Percentiles rank a stretch among this genome's conserved stretches.
phyloP scores from a whole-genome alignment of 1,140 invertebrate genomes.

The Choristoneura fumiferana region DNA sequence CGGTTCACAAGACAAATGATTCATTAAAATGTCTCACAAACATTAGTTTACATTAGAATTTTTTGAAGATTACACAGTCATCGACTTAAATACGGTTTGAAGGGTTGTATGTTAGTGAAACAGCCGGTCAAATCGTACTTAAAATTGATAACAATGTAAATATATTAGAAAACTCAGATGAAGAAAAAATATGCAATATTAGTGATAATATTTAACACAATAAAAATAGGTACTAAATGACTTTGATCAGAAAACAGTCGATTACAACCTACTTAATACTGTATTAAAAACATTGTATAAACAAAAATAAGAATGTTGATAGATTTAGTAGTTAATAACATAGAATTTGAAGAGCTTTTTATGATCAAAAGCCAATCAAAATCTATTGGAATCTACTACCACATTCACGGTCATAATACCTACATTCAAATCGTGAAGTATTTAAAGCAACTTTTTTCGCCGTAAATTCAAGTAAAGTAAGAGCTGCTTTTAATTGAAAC shows the following conservation, averaged over 20 bases:
- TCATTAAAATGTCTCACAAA: too few relatives aligned
- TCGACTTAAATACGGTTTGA: background rate
- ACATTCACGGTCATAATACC: background rate
- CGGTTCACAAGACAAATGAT: too few relatives aligned
- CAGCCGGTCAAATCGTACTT: slow-evolving; percentile 3
- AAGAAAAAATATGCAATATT: too few relatives aligned
- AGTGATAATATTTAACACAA: background rate
- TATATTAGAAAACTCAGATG: background rate
- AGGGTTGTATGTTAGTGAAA: background rate
- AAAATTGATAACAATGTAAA: slow-evolving; percentile 5
- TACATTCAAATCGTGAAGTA: background rate
- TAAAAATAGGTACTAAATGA: background rate
- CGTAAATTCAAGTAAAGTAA: slow-evolving; percentile 32
- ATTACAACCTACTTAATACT: slow-evolving; percentile 2
- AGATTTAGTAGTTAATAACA: background rate
- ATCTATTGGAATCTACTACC: slow-evolving; percentile 12
- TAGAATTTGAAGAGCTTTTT: slow-evolving; percentile 10
- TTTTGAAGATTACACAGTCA: background rate
- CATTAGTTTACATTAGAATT: too few relatives aligned
- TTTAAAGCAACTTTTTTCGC: background rate
- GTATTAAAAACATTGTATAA: background rate
- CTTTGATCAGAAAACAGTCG: background rate
- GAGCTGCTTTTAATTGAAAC: background rate
- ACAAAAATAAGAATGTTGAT: background rate
- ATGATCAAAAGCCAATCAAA: background rate